Conservation (phyloP, 2,797 vertebrate species). For the Cyclura pinguis region DNA sequence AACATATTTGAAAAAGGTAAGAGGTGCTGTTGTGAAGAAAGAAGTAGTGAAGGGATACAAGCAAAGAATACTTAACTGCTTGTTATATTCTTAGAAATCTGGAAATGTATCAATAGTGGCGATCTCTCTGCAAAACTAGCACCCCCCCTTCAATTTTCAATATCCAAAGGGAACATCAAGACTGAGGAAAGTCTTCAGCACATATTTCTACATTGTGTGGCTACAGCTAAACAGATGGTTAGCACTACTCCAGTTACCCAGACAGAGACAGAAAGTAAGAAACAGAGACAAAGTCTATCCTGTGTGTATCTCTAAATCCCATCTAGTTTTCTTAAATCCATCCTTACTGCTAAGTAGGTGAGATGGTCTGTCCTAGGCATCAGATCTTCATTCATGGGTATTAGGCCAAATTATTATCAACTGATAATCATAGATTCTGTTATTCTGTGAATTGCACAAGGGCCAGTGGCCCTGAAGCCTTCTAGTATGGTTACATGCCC, state of each 20-base stretch:
- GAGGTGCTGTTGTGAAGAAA: neutral
- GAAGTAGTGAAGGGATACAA: neutral
- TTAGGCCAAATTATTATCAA: neutral
- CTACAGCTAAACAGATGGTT: neutral
- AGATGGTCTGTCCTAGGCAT: neutral
- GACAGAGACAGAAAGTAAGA: neutral
- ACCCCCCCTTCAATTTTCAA: neutral
- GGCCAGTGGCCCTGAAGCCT: no score
- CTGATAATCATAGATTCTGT: neutral
- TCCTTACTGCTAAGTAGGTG: no score
- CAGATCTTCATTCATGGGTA: neutral
- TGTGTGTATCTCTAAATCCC: neutral
- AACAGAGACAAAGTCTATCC: neutral
- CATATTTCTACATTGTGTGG: neutral
- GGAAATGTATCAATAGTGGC: neutral
- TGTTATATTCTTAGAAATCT: neutral
- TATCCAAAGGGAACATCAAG: neutral
- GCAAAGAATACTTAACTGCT: neutral
- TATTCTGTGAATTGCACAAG: no score
- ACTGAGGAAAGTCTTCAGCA: neutral
- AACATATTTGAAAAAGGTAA: neutral
- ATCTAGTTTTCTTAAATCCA: neutral
- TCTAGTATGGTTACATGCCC: neutral
- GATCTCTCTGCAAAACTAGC: neutral
- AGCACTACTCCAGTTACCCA: neutral